Conservation (phyloP, 2,113 vertebrate genomes). For the Sylvietta virens region DNA sequence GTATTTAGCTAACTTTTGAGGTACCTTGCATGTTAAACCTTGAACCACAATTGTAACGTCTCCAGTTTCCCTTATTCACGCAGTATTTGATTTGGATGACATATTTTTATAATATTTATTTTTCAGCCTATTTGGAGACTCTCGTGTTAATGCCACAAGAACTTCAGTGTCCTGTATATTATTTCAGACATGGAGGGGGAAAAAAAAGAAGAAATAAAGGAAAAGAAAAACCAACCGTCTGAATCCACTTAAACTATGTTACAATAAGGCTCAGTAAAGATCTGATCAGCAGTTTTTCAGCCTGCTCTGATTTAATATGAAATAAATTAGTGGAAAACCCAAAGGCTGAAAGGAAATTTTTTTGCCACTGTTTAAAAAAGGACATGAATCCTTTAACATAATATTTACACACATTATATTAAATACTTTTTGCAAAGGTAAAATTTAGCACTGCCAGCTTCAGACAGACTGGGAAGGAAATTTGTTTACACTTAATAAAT, state of each 20-base stretch:
- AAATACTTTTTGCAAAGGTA: conserved; percentile 39
- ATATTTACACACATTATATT: conserved; percentile 54
- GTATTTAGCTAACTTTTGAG: conserved; percentile 27
- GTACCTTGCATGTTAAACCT: conserved; percentile 34
- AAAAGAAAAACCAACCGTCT: conserved; percentile 26
- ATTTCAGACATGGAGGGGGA: conserved; percentile 19
- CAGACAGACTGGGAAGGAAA: not conserved
- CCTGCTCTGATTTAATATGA: conserved; percentile 36
- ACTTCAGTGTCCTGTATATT: conserved; percentile 32
- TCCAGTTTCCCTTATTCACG: conserved; percentile 33
- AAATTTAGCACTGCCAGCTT: not conserved
- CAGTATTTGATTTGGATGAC: conserved; percentile 61
- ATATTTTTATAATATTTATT: conserved; percentile 41
- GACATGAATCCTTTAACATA: conserved; percentile 58
- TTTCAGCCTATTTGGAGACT: conserved; percentile 25
- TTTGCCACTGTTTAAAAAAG: conserved; percentile 58
- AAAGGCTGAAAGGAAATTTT: conserved; percentile 40
- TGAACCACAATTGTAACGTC: conserved; percentile 32
- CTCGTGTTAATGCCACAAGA: conserved; percentile 43
- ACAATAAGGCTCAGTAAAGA: conserved; percentile 45
- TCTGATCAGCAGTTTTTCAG: conserved; percentile 48
- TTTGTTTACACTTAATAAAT: conserved; percentile 51
- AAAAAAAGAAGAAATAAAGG: not conserved
- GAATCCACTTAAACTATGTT: conserved; percentile 46
- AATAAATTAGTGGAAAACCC: conserved; percentile 52